These are phyloP conservation scores for Amniataba percoides DNA, from an alignment of 2,797 vertebrate species.

Conservation along the genomic window DNA sequence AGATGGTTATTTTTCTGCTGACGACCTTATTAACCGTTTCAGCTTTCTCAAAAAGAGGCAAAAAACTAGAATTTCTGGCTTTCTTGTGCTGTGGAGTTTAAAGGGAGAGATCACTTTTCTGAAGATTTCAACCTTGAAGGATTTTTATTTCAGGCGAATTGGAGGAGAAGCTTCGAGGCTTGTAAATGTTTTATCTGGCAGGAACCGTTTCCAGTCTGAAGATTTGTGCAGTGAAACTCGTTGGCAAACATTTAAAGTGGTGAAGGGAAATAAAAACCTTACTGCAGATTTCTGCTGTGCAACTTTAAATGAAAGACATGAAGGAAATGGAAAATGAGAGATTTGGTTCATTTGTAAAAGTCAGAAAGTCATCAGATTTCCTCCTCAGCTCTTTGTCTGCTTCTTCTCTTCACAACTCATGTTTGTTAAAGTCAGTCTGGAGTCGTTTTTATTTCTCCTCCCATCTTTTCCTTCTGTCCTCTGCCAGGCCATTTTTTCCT, in stretches of 20 bases:
- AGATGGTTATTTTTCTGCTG: neutral
- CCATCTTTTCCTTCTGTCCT: neutral
- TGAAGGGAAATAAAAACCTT: neutral
- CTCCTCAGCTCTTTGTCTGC: neutral
- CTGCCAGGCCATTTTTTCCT: neutral
- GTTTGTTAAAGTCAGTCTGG: conserved; percentile 15
- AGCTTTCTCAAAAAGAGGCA: neutral
- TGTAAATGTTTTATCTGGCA: neutral
- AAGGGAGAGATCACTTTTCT: neutral
- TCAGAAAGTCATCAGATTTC: conserved; percentile 12
- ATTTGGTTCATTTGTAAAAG: neutral
- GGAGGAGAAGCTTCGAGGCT: neutral
- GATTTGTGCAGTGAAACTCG: neutral
- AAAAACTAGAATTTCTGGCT: no score
- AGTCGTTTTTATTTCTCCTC: neutral
- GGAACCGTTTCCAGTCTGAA: neutral
- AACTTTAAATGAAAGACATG: neutral
- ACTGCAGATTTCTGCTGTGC: neutral
- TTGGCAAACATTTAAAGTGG: neutral
- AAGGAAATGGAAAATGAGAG: neutral
- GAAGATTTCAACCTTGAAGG: neutral
- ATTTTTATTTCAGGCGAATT: neutral
- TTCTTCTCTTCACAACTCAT: neutral
- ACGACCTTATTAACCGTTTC: neutral
- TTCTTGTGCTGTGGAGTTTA: neutral